Percentiles rank a stretch among this genome's conserved stretches.
These are phyloP conservation scores for Mesaphorura yosii DNA, from an alignment of 1,140 invertebrate genomes.

Conservation along the genomic window DNA sequence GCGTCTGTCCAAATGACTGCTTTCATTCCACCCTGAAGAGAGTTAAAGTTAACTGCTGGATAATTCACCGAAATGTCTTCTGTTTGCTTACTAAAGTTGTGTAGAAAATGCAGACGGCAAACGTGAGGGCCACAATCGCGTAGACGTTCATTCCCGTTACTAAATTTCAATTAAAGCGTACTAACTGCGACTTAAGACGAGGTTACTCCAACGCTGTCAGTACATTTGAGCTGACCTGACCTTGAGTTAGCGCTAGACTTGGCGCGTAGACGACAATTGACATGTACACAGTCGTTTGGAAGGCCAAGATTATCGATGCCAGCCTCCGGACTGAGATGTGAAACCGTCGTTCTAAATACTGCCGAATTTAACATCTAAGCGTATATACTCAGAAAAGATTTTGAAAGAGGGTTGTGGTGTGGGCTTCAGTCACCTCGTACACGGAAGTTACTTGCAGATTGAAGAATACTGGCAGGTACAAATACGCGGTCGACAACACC, in stretches of 20 bases:
- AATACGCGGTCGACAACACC: conserved; percentile 38
- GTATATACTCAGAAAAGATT: too few species aligned
- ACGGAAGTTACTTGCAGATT: conserved; percentile 38
- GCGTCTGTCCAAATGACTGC: conserved; percentile 25
- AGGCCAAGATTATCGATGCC: conserved; percentile 56
- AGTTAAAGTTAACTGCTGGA: not conserved
- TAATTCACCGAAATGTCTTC: conserved; percentile 30
- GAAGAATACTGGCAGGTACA: conserved; percentile 48
- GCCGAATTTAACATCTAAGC: too few species aligned
- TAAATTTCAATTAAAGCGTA: too few species aligned
- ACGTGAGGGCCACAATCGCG: conserved; percentile 68
- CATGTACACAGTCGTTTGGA: conserved; percentile 77
- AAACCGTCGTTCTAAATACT: conserved; percentile 62
- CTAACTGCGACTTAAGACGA: too few species aligned
- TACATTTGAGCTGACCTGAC: conserved; percentile 39
- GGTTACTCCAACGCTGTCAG: too few species aligned
- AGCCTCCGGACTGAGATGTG: conserved; percentile 51
- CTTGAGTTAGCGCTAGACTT: conserved; percentile 68
- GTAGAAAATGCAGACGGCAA: conserved; percentile 82
- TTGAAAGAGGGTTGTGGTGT: too few species aligned
- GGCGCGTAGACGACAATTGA: conserved; percentile 88
- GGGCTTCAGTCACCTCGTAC: conserved; percentile 22
- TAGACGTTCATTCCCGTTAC: conserved; percentile 77
- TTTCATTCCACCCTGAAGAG: conserved; percentile 26
- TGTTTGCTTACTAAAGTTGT: conserved; percentile 77